Base-by-base conservation (phyloP, 1,140 invertebrate species). In the Acromyrmex charruanus region DNA sequence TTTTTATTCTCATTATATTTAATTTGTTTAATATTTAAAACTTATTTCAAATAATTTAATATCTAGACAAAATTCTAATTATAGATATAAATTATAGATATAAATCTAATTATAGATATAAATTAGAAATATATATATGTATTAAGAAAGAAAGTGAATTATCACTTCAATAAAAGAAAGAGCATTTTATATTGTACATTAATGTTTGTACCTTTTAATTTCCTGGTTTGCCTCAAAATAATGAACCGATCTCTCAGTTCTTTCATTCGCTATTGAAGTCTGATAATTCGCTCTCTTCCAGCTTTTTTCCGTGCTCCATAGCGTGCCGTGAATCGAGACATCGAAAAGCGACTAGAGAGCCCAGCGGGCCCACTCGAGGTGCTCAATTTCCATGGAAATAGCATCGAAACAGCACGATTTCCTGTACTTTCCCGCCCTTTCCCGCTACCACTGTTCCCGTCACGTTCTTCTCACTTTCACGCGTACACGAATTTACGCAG, bases 341-440 rank as follows among this genome's bases (percentile, higher is more conserved):
- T 85, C 88, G 89, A 85, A 72, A 87, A 86, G 85, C 39, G 49
- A 53, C 71, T 75, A 53, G 77, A 87, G 88, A 87, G 63, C 79
- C 28, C 49, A 66, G 61, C 39, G 68, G 55, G 25, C n/a, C 63
- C 63, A 84, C 61, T 90, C 69, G 55, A 89, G 69, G 77, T 90
- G 79, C 80, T 90, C 80, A 84, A 90, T 90, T 90, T 90, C 71
- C 88, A 90, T 90, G 86, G 68, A 90, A 90, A 90, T 90, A 55
- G 80, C 80, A 80, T 69, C 74, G 86, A 85, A 88, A 90, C 86
- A 82, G 49, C 81, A 31, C 25, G 35, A 44, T 69, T 68, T 49
- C 63, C 25, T 65, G 44, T 49, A 77, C 28, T 72, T 53, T 72
- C 51, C 49, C 7, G 14, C n/a, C 65, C 44, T 72, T 53, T 72